Evolutionary conservation across 2,888 invertebrate genomes (phyloP), one percentile per base, ranked within the genome.

Genomic region (Ectemnius continuus): DNA sequence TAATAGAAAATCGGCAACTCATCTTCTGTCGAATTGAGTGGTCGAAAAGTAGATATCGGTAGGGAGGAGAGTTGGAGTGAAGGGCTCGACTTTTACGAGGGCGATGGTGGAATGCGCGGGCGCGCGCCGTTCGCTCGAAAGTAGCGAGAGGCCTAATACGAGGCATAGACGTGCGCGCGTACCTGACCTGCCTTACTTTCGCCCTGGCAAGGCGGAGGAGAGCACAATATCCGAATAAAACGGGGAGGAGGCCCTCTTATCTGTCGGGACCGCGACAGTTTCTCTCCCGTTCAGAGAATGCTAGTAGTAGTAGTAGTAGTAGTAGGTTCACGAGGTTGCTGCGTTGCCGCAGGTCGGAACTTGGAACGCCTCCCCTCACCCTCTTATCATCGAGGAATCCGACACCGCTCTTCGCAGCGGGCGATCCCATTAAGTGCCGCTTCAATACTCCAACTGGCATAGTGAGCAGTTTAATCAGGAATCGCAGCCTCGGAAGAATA

Each of bases 131-230:
- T 36, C 36, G 52, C 4, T 52, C 52, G 52, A 61, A 62, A 60
- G 73, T 75, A 67, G 69, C 36, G 69, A 36, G 36, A 64, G 63
- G 23, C 23, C 61, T 61, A 56, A 61, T 63, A 61, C 70, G 75
- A 76, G 68, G 6, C 36, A 68, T 78, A 76, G 68, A 52, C 52
- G 52, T 14, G 16, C 36, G 56, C 69, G 64, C 4, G 56, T 58
- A 23, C 75, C 75, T 81, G 82, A 82, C 82, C 82, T 82, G 76
- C 82, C 82, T 76, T 67, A 82, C 78, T 68, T 74, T 67, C 69
- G 64, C 70, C 62, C 73, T 36, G 61, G 62, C 69, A 68, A 62
- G 80, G 8, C 4, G 36, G n/a, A n/a, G n/a, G n/a, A n/a, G n/a
- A n/a, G 36, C 78, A 81, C 79, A 77, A 80, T 76, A 78, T 57